Evolutionary conservation across 2,113 vertebrate genomes (phyloP).

Genomic region (Eptesicus fuscus): DNA sequence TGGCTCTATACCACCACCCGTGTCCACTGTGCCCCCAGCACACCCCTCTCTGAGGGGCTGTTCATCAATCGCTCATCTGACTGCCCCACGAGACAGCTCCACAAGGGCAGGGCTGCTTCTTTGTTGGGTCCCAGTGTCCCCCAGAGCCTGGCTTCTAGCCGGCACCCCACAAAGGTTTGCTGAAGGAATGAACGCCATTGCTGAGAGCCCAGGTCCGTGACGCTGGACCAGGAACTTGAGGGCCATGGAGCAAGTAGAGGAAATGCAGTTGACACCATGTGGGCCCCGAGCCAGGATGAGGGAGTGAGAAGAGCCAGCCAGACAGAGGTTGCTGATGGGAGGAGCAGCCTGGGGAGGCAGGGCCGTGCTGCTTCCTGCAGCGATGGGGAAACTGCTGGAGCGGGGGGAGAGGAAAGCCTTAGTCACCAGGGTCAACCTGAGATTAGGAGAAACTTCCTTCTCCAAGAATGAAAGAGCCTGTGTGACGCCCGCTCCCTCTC

Average conservation of each 20-base stretch:
- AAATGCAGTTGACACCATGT: neutral
- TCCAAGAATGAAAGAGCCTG: neutral
- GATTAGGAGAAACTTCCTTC: neutral
- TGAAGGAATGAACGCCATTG: neutral
- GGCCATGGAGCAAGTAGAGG: neutral
- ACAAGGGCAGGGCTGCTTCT: neutral
- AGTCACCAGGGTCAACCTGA: slow-evolving; percentile 19
- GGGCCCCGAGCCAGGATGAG: neutral
- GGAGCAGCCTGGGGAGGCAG: neutral
- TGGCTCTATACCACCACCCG: neutral
- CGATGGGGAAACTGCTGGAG: neutral
- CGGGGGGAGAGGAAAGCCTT: neutral
- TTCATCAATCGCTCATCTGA: neutral
- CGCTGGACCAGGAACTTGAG: neutral
- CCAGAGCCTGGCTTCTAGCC: neutral
- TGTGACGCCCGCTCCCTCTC: neutral
- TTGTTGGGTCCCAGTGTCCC: neutral
- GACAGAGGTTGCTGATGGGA: neutral
- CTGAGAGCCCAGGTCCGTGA: neutral
- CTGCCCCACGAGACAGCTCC: neutral
- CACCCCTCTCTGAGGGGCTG: neutral
- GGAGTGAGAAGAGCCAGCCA: neutral
- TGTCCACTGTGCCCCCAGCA: neutral
- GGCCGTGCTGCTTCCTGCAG: neutral
- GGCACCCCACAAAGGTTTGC: neutral